Base-by-base conservation (phyloP, 2,113 vertebrate genomes). In the Balaeniceps rex region DNA sequence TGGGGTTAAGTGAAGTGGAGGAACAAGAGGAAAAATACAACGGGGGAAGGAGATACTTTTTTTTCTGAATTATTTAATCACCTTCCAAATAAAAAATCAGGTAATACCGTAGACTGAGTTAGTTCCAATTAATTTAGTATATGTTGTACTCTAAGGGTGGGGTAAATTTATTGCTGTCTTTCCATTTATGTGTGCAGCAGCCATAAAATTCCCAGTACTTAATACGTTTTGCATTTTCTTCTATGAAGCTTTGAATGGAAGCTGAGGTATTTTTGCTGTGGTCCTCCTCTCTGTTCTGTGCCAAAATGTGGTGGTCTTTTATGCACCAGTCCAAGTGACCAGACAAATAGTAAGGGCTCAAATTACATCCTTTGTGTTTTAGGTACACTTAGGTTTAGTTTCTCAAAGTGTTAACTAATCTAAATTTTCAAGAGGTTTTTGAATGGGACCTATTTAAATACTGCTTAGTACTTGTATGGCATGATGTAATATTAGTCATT, bases 171-270 rank as follows among this genome's bases (percentile, higher is more conserved):
- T 92, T 97, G 42, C 47, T 68, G 58, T 24, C 33, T 86, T 92
- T 80, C 52, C n/a, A 72, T 94, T 88, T 90, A 38, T 28, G 25
- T 34, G 95, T 96, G 96, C 96, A 97, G 38, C 76, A 96, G 91
- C 92, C 95, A 94, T 98, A 96, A 97, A 93, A 95, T 97, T 97
- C 76, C 85, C 85, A 97, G 97, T 97, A 96, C 94, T 97, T 97
- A 97, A 97, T 98, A 87, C 22, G 19, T 96, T 97, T 96, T 97
- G 55, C 44, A 26, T 96, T 97, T 97, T 95, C 55, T 93, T 97
- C 88, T 97, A 19, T 97, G 97, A 97, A 96, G 68, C 75, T 95
- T 89, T 89, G 14, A 95, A 84, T 90, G 70, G 84, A 96, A 92
- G 58, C 63, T 80, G 93, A 76, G 58, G 60, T 97, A 57, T 94